Conservation (phyloP, 2,113 vertebrate species). For the Mesitornis unicolor region DNA sequence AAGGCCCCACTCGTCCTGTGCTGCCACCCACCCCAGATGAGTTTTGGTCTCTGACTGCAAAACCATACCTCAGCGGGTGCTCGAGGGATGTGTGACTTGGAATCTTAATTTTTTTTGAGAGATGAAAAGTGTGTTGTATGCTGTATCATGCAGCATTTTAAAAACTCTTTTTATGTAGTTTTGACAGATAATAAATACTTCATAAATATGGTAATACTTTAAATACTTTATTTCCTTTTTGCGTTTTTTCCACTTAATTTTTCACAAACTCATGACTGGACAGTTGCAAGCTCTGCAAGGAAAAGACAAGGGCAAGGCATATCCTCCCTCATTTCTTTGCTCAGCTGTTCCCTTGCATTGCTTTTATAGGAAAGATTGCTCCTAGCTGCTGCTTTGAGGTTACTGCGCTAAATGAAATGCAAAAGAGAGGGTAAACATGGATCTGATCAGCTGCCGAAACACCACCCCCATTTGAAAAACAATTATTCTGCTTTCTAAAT, state of each 20-base stretch:
- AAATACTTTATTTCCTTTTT: not conserved
- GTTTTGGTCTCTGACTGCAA: not conserved
- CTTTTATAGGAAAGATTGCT: not conserved
- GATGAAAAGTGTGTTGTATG: not conserved
- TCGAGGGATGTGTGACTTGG: not conserved
- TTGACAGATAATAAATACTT: not conserved
- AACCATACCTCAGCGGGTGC: not conserved
- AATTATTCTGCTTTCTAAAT: not conserved
- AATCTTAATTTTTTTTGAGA: not conserved
- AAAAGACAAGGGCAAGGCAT: not conserved
- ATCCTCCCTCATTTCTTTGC: not conserved
- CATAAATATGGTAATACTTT: not conserved
- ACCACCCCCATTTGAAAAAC: not conserved
- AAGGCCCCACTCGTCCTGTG: not conserved
- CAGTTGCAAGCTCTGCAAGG: not conserved
- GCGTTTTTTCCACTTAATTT: not conserved
- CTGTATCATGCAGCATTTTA: not conserved
- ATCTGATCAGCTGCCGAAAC: not conserved
- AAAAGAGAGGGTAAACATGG: not conserved
- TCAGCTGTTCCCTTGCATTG: not conserved
- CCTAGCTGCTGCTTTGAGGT: not conserved
- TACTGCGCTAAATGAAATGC: not conserved
- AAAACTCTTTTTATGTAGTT: not conserved
- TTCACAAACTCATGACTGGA: not conserved
- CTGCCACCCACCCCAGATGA: not conserved